Conservation (phyloP, 2,888 invertebrate genomes). For the Reticulitermes lucifugus region DNA sequence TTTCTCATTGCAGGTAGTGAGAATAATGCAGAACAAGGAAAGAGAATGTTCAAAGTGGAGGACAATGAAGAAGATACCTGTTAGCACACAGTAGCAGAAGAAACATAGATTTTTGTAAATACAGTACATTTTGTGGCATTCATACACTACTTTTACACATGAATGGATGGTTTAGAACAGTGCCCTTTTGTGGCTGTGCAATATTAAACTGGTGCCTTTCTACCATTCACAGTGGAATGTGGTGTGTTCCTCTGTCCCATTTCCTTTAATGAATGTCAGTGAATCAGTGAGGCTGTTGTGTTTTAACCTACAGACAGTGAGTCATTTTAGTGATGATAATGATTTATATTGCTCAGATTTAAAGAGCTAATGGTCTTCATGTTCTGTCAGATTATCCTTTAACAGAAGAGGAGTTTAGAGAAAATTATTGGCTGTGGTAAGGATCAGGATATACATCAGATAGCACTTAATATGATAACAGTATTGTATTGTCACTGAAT, state of each 20-base stretch:
- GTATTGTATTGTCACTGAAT: too few species aligned
- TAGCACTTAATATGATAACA: too few species aligned
- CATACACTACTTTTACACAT: background rate
- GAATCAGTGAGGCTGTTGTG: background rate
- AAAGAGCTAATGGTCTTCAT: too few species aligned
- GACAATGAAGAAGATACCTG: conserved; percentile 45
- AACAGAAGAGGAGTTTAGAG: too few species aligned
- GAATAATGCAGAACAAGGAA: background rate
- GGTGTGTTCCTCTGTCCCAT: background rate
- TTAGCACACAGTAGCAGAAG: background rate
- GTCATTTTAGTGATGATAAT: background rate
- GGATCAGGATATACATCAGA: too few species aligned
- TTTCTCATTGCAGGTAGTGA: background rate
- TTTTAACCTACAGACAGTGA: background rate
- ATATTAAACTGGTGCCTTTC: background rate
- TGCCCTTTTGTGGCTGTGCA: background rate
- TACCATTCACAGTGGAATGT: background rate
- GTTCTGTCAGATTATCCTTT: too few species aligned
- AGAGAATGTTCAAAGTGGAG: conserved; percentile 50
- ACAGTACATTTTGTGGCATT: background rate
- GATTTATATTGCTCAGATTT: too few species aligned
- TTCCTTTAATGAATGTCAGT: background rate
- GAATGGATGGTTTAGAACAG: background rate
- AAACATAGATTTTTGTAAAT: background rate
- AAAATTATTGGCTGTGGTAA: too few species aligned